phyloP scores from a whole-genome alignment of 2,113 vertebrate genomes.

The Chrysemys picta region DNA sequence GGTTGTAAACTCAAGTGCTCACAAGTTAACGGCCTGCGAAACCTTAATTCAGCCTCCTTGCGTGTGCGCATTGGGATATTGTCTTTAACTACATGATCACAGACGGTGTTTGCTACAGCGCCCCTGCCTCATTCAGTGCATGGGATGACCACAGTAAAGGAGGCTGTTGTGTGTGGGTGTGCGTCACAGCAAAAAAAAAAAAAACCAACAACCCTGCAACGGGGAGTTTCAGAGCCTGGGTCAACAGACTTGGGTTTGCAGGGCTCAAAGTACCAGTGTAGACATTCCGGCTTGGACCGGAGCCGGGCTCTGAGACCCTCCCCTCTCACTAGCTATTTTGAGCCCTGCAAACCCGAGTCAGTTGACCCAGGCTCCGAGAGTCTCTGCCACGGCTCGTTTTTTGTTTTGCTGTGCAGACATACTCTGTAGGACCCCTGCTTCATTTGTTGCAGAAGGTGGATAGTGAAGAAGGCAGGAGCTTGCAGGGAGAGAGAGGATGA shows the following conservation, averaged over 20 bases:
- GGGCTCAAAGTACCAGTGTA: neutral
- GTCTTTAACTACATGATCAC: too few species aligned
- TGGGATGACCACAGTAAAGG: neutral
- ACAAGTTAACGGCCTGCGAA: neutral
- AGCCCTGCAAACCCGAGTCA: neutral
- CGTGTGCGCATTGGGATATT: neutral
- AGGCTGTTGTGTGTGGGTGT: neutral
- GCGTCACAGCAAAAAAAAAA: neutral
- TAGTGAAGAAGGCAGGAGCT: neutral
- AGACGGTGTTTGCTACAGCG: neutral
- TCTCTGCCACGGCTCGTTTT: neutral
- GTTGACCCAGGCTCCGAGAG: neutral
- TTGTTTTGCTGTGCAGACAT: neutral
- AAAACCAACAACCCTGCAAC: neutral
- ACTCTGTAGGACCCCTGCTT: neutral
- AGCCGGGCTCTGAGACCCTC: neutral
- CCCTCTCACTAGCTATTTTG: neutral
- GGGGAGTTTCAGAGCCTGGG: neutral
- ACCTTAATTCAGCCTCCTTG: neutral
- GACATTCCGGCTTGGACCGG: neutral
- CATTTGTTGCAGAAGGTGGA: neutral
- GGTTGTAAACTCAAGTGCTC: neutral
- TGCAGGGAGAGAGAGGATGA: neutral
- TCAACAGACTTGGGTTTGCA: neutral
- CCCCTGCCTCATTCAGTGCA: neutral